These are phyloP conservation scores for Pristis pectinata DNA, from an alignment of 2,797 vertebrate species.

Conservation along the genomic window DNA sequence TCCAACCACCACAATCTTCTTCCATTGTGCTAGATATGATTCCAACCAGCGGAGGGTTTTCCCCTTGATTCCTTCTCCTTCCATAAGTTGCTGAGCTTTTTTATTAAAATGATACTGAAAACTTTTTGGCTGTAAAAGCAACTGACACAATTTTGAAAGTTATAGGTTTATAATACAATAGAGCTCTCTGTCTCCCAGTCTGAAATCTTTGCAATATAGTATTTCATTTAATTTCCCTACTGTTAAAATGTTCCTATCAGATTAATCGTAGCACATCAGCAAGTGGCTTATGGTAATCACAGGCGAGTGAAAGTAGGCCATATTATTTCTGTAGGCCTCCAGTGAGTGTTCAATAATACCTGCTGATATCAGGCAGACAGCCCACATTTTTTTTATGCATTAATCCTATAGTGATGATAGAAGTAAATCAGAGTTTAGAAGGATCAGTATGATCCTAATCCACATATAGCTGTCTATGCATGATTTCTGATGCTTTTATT, in stretches of 20 bases:
- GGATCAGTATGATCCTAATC: constrained; percentile 50
- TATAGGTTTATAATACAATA: neutral
- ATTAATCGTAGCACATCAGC: constrained; percentile 27
- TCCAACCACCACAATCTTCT: too few relatives aligned
- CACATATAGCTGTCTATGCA: constrained; percentile 47
- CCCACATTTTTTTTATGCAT: constrained; percentile 42
- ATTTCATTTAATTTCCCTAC: constrained; percentile 30
- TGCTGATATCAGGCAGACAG: constrained; percentile 57
- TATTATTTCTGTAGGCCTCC: constrained; percentile 37
- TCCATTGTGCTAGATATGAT: too few relatives aligned
- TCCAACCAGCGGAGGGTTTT: too few relatives aligned
- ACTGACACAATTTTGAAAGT: neutral
- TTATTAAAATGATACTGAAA: neutral
- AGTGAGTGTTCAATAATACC: constrained; percentile 42
- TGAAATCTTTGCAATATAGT: constrained; percentile 16
- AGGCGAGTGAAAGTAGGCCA: constrained; percentile 42
- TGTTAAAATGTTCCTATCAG: constrained; percentile 24
- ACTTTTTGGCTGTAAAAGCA: neutral
- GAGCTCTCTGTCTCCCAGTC: neutral
- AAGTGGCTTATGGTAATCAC: constrained; percentile 35
- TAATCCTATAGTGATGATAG: constrained; percentile 39
- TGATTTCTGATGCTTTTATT: constrained; percentile 49
- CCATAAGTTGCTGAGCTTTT: neutral
- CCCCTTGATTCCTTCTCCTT: neutral
- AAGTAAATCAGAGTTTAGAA: constrained; percentile 44